These are phyloP conservation scores for Andinoacara biseriatus DNA, from an alignment of 2,113 vertebrate species.

Conservation along the genomic window DNA sequence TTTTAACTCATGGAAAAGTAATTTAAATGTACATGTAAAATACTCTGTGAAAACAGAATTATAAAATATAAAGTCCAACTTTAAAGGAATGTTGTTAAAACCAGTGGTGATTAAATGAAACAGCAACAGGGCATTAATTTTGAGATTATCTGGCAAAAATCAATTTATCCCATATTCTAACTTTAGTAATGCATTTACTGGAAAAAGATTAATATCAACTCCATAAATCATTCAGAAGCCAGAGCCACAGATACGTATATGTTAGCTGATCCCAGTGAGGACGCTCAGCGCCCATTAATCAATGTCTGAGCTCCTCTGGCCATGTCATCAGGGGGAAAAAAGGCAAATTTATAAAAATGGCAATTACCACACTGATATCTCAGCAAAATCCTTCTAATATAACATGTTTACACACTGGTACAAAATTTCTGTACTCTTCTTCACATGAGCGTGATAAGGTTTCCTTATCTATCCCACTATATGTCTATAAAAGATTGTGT, in stretches of 20 bases:
- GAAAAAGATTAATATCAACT: conserved; percentile 98
- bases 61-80: not conserved
- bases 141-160: conserved; percentile 88
- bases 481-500: not conserved
- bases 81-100: conserved; percentile 6
- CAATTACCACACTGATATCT: conserved; percentile 54
- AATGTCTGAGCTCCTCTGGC: conserved; percentile 80
- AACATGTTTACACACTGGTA: conserved; percentile 8
- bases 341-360: conserved; percentile 73
- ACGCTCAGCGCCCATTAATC: conserved; percentile 87
- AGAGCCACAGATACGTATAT: conserved; percentile 86
- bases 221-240: conserved; percentile 96
- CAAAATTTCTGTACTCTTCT: conserved; percentile 28
- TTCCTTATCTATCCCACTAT: not conserved
- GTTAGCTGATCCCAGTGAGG: conserved; percentile 88
- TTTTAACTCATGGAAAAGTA: not conserved
- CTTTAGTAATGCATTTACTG: conserved; percentile 93
- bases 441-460: not conserved
- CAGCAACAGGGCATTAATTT: conserved; percentile 88
- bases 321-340: conserved; percentile 78
- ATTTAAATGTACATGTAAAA: not conserved
- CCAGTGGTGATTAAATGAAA: conserved; percentile 84
- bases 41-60: not conserved
- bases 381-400: conserved; percentile 29
- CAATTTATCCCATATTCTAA: conserved; percentile 87